These are phyloP conservation scores for Willisornis vidua DNA, from an alignment of 2,113 vertebrate genomes.

Conservation along the genomic window DNA sequence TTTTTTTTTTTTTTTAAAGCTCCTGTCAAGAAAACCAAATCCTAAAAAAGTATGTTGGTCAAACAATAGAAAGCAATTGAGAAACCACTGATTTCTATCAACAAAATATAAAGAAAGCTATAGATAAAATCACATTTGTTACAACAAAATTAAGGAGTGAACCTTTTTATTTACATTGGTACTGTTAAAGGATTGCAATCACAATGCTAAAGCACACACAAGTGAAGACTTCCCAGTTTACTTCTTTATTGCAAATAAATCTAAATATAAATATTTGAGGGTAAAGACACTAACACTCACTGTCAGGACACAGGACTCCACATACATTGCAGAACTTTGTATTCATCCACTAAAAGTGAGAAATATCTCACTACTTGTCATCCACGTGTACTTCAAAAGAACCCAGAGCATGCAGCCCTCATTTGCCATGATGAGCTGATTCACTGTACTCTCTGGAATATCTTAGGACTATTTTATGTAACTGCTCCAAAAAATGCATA, in stretches of 20 bases:
- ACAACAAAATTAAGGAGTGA: background rate
- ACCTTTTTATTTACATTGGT: background rate
- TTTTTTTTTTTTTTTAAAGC: background rate
- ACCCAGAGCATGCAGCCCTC: background rate
- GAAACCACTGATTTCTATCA: background rate
- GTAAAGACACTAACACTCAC: background rate
- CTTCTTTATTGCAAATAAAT: background rate
- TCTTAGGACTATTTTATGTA: background rate
- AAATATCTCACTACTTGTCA: background rate
- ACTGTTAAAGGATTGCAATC: background rate
- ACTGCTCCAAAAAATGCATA: background rate
- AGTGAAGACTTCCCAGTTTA: background rate
- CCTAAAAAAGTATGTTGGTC: background rate
- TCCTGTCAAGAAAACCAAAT: background rate
- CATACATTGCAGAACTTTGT: background rate
- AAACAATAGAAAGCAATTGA: background rate
- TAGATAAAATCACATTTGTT: background rate
- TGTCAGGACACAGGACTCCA: background rate
- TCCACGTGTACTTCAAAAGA: background rate
- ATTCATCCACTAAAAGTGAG: background rate
- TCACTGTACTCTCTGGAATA: background rate
- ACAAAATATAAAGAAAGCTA: background rate
- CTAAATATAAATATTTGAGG: background rate
- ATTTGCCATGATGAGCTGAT: background rate
- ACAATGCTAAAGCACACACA: background rate